Conservation (phyloP, 2,888 invertebrate genomes). For the Tillus elongatus region DNA sequence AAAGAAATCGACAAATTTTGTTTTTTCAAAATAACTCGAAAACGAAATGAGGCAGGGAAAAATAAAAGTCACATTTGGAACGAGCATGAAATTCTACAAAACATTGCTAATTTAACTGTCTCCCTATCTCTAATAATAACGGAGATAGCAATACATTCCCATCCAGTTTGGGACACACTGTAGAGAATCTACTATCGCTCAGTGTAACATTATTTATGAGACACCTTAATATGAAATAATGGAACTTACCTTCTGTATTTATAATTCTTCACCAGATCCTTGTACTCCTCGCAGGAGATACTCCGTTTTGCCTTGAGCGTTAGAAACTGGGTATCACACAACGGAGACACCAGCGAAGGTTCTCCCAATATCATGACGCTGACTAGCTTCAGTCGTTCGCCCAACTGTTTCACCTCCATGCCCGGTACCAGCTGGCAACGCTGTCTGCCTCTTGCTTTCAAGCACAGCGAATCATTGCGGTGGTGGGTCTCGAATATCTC, state of each 20-base stretch:
- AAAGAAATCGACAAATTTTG: too few relatives aligned
- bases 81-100: too few relatives aligned
- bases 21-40: too few relatives aligned
- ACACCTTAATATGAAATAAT: neutral
- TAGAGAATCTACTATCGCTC: too few relatives aligned
- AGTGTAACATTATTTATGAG: neutral
- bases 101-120: too few relatives aligned
- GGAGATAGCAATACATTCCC: too few relatives aligned
- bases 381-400: slow-evolving; percentile 45
- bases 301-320: slow-evolving; percentile 42
- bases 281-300: slow-evolving; percentile 26
- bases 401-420: slow-evolving; percentile 33
- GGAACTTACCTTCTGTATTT: slow-evolving; percentile 35
- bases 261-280: slow-evolving; percentile 29
- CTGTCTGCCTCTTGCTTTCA: slow-evolving; percentile 69
- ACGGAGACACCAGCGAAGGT: slow-evolving; percentile 49
- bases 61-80: too few relatives aligned
- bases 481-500: slow-evolving; percentile 59
- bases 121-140: too few relatives aligned
- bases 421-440: slow-evolving; percentile 53
- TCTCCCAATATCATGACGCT: slow-evolving; percentile 63
- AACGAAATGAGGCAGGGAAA: too few relatives aligned
- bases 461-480: slow-evolving; percentile 45
- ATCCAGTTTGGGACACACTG: too few relatives aligned
- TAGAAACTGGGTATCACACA: slow-evolving; percentile 42